phyloP scores from a whole-genome alignment of 2,888 invertebrate species.

The Linnaemya vulpina region DNA sequence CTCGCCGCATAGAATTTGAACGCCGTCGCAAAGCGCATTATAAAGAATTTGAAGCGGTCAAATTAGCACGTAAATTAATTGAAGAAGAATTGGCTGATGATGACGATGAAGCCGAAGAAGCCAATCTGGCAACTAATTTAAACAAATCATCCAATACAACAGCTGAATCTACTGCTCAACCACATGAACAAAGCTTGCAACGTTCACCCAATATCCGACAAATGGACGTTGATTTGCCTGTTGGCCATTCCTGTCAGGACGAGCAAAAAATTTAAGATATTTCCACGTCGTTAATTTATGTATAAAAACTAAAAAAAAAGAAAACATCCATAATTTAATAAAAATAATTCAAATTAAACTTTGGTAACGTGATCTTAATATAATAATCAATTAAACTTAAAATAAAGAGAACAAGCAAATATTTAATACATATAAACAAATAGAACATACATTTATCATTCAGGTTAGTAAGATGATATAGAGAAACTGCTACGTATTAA shows the following conservation, averaged over 20 bases:
- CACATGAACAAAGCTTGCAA: constrained; percentile 53
- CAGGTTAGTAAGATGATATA: too few species aligned
- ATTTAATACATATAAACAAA: too few species aligned
- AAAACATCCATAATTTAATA: constrained; percentile 6
- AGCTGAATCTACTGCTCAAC: constrained; percentile 29
- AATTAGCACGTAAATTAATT: constrained; percentile 94
- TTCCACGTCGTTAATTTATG: constrained; percentile 54
- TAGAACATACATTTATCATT: too few species aligned
- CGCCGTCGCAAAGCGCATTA: constrained; percentile 98
- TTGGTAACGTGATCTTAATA: too few species aligned
- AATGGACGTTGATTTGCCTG: constrained; percentile 65
- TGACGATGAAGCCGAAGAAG: constrained; percentile 84
- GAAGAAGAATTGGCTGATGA: constrained; percentile 95
- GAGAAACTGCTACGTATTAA: too few species aligned
- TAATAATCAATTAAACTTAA: too few species aligned
- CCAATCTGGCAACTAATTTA: constrained; percentile 48
- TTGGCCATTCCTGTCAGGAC: constrained; percentile 32
- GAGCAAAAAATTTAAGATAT: constrained; percentile 62
- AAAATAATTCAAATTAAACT: too few species aligned
- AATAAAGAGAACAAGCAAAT: too few species aligned
- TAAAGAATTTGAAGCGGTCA: constrained; percentile 97
- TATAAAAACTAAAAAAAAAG: constrained; percentile 68
- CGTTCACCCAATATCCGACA: constrained; percentile 56
- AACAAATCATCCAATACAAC: constrained; percentile 41
- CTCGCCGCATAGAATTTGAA: constrained; percentile 91